These are phyloP conservation scores for Henicopernis longicauda DNA, from an alignment of 2,113 vertebrate genomes.

Conservation along the genomic window DNA sequence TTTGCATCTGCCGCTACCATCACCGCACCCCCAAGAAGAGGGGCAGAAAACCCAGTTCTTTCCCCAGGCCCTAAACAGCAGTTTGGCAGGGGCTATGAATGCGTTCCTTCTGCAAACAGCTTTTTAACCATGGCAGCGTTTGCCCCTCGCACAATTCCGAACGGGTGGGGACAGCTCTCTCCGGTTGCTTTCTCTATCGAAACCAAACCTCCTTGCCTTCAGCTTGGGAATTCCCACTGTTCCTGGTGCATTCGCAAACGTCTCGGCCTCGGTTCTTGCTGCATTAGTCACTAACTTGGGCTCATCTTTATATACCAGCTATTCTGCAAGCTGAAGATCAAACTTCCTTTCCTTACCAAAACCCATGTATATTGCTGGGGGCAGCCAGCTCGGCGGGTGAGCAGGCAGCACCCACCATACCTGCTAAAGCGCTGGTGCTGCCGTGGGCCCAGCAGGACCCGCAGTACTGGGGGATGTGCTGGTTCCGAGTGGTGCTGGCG, in stretches of 20 bases:
- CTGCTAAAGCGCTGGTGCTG: conserved; percentile 93
- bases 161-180: not conserved
- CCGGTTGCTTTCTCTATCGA: accelerated
- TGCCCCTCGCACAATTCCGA: accelerated
- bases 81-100: accelerated
- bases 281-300: not conserved
- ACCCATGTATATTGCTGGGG: accelerated
- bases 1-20: not conserved
- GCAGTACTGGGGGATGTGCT: conserved; percentile 98
- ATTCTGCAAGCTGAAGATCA: too few relatives aligned
- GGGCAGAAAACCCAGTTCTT: not conserved
- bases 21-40: not conserved
- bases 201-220: not conserved
- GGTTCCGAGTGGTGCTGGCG: conserved; percentile 89
- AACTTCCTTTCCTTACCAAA: accelerated
- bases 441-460: conserved; percentile 98
- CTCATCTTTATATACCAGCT: not conserved
- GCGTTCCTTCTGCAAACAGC: not conserved
- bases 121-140: accelerated
- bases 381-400: accelerated
- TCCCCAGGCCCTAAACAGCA: not conserved
- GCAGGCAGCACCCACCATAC: conserved; percentile 37
- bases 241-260: not conserved
- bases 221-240: not conserved
- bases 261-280: accelerated